These are phyloP conservation scores for Nanorana parkeri DNA, from an alignment of 2,113 vertebrate species.

Conservation along the genomic window DNA sequence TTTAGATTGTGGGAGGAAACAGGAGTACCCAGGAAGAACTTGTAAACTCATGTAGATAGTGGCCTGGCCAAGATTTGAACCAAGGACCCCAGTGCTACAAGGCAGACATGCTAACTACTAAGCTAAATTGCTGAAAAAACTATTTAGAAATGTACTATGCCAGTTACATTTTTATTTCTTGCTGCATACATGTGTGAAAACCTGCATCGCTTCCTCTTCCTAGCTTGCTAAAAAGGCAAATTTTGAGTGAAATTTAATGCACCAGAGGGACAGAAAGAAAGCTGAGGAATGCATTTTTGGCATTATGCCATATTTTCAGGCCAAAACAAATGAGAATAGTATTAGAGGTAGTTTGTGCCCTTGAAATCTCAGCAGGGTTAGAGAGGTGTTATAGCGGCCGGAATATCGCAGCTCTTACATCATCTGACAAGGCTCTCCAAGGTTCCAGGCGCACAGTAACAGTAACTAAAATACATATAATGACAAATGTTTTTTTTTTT, in stretches of 20 bases:
- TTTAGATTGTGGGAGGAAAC: too few relatives aligned
- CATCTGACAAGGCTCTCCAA: constrained; percentile 29
- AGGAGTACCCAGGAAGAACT: too few relatives aligned
- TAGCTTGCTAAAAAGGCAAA: background rate
- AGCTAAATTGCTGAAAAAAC: too few relatives aligned
- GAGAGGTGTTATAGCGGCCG: constrained; percentile 26
- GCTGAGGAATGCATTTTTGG: constrained; percentile 61
- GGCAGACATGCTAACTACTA: too few relatives aligned
- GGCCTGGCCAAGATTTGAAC: too few relatives aligned
- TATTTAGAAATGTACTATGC: too few relatives aligned
- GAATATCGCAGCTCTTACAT: constrained; percentile 38
- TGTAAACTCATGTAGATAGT: too few relatives aligned
- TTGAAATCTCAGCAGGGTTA: constrained; percentile 58
- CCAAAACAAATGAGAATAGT: constrained; percentile 54
- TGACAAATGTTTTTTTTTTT: background rate
- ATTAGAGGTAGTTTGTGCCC: constrained; percentile 52
- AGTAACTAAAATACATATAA: constrained; percentile 37
- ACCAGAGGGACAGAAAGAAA: constrained; percentile 25
- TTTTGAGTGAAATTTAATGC: background rate
- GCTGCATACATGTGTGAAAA: background rate
- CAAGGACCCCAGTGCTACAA: too few relatives aligned
- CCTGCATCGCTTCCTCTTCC: background rate
- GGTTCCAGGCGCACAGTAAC: constrained; percentile 32
- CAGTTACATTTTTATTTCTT: too few relatives aligned
- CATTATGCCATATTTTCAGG: constrained; percentile 63